Evolutionary conservation across 2,113 vertebrate genomes (phyloP), one percentile per base, ranked within the genome.

Genomic region (Halichoerus grypus): DNA sequence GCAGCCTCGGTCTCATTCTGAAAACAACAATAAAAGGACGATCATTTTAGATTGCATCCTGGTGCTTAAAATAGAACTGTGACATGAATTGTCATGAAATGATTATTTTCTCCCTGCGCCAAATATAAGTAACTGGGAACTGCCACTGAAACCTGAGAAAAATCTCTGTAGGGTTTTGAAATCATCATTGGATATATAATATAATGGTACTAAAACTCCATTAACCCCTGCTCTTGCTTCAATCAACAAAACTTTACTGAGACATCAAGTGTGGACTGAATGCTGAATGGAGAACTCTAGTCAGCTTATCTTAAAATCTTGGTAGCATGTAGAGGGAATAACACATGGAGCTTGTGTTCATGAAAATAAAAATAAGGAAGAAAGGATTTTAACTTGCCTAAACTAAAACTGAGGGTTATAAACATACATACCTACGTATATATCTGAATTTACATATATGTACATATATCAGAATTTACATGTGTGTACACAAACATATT

Each of bases 61-160:
- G 84, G 53, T 84, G 59, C 84, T 97, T 97, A 98, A 97, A 97
- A 97, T 97, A 94, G 84, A 96, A 92, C 92, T 97, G 84, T 88
- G 97, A 94, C 92, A 98, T 67, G 90, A 97, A 97, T 98, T 94
- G 65, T 96, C 97, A 97, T 33, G 65, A 94, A 95, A 88, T 97
- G 92, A 96, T 97, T 95, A 95, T 97, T 97, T 97, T 96, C 71
- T 97, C 76, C 94, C 84, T 95, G 77, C 91, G 59, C 46, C 65
- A 97, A 69, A 97, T 94, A 97, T 87, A 97, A 97, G 94, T 97
- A 97, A 96, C 59, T 93, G 91, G 94, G 42, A 97, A 93, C 39
- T 97, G 59, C 91, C 74, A 59, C 93, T 13, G 53, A 97, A 97
- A 96, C 84, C 85, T 95, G 88, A 97, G 91, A 96, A 96, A 96